Percentiles rank a stretch among this genome's conserved stretches.
Conservation (phyloP, 2,888 invertebrate species). For the Noctuana brunneofusca region DNA sequence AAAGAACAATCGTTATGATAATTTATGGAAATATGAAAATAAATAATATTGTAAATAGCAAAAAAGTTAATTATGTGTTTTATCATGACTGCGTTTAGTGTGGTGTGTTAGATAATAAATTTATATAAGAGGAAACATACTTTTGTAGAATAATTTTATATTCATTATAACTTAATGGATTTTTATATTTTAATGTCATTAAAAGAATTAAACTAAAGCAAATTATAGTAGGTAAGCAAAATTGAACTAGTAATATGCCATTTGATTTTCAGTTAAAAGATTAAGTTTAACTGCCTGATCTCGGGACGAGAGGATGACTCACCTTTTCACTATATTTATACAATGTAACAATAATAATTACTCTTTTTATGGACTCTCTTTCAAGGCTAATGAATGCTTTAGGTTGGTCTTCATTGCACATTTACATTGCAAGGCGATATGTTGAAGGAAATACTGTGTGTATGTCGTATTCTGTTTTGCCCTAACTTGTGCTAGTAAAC, state of each 20-base stretch:
- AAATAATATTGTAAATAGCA: too few species aligned
- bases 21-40: too few species aligned
- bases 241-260: neutral
- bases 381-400: neutral
- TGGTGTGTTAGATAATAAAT: neutral
- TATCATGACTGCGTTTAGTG: too few species aligned
- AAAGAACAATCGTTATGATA: too few species aligned
- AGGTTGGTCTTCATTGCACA: neutral
- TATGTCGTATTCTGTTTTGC: neutral
- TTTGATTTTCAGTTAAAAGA: neutral
- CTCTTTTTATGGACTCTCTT: neutral
- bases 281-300: neutral
- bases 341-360: neutral
- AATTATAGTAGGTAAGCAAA: neutral
- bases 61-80: too few species aligned
- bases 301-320: neutral
- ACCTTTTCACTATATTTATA: neutral
- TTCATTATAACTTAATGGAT: neutral
- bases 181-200: neutral
- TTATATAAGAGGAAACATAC: neutral
- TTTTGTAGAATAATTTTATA: neutral
- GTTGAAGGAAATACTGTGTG: neutral
- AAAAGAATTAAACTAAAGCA: neutral
- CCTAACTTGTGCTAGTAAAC: neutral
- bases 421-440: neutral